Evolutionary conservation across 2,888 invertebrate species (phyloP), one percentile per base, ranked within the genome.

Genomic region (Sthenelais limicola): DNA sequence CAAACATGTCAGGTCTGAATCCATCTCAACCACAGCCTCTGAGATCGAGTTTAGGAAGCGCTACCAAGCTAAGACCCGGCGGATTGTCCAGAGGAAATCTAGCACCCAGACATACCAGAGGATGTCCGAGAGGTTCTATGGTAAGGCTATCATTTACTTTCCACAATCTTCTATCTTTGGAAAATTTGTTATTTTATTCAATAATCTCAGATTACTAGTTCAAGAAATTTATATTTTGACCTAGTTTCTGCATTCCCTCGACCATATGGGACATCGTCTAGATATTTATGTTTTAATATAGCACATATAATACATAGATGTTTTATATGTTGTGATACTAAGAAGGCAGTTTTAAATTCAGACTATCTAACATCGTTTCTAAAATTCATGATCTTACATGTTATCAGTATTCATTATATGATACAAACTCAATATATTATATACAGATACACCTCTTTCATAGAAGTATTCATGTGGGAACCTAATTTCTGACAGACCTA

Each of bases 21-120:
- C 71, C 43, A 71, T 62, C 21, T 71, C 71, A n/a, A 71, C 71
- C 47, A 71, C 71, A 2, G 71, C 71, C 47, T 71, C 71, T 3
- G 71, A 71, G 58, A 48, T 71, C 18, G 71, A 71, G 47, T 71
- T 71, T 24, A 26, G 62, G 21, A 33, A 47, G 24, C 54, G 54
- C 5, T 71, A 71, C 71, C 43, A 62, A 43, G 58, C 71, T 21
- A 71, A 71, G 51, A 71, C 71, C 3, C 58, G 43, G 32, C 56
- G 71, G 15, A 58, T 62, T 32, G 71, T 71, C 7, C 71, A 71
- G 1, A 38, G 71, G 15, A 71, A 71, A 26, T 43, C 47, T 24
- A 71, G 71, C 62, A 71, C 51, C 7, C 58, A 62, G 21, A 56
- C 51, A 24, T 71, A 71, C 49, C 71, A 71, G 49, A 35, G 71